phyloP scores from a whole-genome alignment of 1,140 invertebrate species.

The Periplaneta americana region DNA sequence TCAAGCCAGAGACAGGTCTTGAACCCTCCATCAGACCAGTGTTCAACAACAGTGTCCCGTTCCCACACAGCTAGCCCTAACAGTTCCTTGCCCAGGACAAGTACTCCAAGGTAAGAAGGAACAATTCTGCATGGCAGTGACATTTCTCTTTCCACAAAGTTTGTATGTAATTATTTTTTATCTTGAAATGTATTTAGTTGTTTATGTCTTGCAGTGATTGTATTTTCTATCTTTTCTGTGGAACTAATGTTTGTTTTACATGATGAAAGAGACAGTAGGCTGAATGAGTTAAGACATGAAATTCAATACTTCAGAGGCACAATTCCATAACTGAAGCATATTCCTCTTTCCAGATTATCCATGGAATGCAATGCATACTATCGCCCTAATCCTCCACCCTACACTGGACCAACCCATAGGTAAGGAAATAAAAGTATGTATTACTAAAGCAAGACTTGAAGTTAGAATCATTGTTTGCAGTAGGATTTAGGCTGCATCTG shows the following conservation, averaged over 20 bases:
- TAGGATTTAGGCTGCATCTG: too few species aligned
- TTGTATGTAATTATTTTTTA: too few species aligned
- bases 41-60: conserved; percentile 18
- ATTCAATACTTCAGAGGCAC: too few species aligned
- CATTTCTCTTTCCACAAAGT: neutral
- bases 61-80: conserved; percentile 24
- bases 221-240: neutral
- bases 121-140: neutral
- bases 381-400: conserved; percentile 14
- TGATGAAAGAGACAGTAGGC: neutral
- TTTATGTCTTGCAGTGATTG: too few species aligned
- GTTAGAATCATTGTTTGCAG: neutral
- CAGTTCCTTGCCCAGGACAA: conserved; percentile 23
- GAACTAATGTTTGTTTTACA: too few species aligned
- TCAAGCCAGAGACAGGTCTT: conserved; percentile 22
- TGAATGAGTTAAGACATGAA: too few species aligned
- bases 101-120: conserved; percentile 21
- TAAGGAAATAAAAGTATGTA: neutral
- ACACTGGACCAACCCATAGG: conserved; percentile 1
- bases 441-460: neutral
- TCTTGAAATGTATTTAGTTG: neutral
- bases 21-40: neutral
- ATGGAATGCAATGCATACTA: conserved; percentile 8
- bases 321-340: too few species aligned
- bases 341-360: conserved; percentile 5